Conservation (phyloP, 2,888 invertebrate genomes). For the Tachina lurida region DNA sequence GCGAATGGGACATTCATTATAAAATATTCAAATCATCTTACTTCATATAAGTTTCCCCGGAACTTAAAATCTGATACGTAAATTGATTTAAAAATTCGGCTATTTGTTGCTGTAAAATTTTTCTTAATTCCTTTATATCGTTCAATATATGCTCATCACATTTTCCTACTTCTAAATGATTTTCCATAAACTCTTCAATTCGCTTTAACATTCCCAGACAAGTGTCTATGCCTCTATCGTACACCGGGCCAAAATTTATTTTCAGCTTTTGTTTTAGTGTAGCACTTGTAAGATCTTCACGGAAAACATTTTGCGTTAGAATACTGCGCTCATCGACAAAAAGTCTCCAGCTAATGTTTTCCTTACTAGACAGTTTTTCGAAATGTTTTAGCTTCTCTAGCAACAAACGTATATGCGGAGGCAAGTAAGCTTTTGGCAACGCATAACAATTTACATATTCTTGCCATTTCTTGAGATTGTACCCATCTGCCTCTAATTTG, state of each 20-base stretch:
- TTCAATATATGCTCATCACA: constrained; percentile 42
- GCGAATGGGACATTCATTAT: neutral
- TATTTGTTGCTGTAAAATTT: constrained; percentile 73
- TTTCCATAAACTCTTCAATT: constrained; percentile 71
- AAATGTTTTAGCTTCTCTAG: constrained; percentile 73
- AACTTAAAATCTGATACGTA: constrained; percentile 77
- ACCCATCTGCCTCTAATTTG: constrained; percentile 28
- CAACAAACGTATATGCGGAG: constrained; percentile 76
- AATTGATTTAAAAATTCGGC: constrained; percentile 75
- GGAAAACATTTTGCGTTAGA: constrained; percentile 76
- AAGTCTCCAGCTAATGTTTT: constrained; percentile 77
- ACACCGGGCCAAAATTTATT: constrained; percentile 73
- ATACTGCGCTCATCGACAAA: constrained; percentile 76
- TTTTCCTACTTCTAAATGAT: constrained; percentile 15
- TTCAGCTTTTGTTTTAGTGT: constrained; percentile 62
- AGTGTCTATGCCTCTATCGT: constrained; percentile 72
- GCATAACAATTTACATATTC: constrained; percentile 77
- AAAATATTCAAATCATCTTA: constrained; percentile 66
- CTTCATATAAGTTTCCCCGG: constrained; percentile 78
- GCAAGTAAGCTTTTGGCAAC: constrained; percentile 76
- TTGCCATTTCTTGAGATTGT: constrained; percentile 73
- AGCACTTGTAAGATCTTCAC: constrained; percentile 73
- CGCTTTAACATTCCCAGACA: constrained; percentile 59
- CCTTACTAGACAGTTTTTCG: constrained; percentile 71
- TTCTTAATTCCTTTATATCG: constrained; percentile 70